phyloP scores from a whole-genome alignment of 2,113 vertebrate species.

The Romanogobio albipinnatus region DNA sequence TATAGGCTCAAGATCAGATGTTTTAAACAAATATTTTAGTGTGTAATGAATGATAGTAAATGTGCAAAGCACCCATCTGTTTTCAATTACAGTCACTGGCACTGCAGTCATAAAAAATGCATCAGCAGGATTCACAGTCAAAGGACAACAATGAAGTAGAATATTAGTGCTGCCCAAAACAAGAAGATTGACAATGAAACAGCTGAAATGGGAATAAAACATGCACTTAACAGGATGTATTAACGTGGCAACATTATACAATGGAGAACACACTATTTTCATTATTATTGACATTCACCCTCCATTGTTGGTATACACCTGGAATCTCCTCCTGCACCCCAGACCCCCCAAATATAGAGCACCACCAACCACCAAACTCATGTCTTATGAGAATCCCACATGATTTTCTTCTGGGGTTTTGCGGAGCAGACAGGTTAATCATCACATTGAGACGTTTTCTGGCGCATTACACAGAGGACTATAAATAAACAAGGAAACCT shows the following conservation, averaged over 20 bases:
- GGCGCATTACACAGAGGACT: not conserved
- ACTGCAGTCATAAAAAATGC: not conserved
- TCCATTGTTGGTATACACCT: not conserved
- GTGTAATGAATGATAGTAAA: not conserved
- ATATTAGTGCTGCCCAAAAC: not conserved
- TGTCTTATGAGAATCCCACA: constrained; percentile 44
- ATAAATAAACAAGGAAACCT: constrained; percentile 17
- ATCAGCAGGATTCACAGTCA: not conserved
- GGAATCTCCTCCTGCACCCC: not conserved
- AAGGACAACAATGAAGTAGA: not conserved
- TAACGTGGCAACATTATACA: not conserved
- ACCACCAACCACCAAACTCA: not conserved
- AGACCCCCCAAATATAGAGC: not conserved
- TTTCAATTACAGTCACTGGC: not conserved
- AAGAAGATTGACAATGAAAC: not conserved
- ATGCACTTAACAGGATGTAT: not conserved
- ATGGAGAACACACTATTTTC: not conserved
- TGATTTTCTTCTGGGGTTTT: not conserved
- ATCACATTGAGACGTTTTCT: not conserved
- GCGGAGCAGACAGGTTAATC: not conserved
- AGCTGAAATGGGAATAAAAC: not conserved
- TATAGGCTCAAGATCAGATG: not conserved
- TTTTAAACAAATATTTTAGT: not conserved
- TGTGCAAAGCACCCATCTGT: not conserved
- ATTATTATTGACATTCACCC: not conserved